These are phyloP conservation scores for Limnephilus rhombicus DNA, from an alignment of 2,888 invertebrate species.

Conservation along the genomic window DNA sequence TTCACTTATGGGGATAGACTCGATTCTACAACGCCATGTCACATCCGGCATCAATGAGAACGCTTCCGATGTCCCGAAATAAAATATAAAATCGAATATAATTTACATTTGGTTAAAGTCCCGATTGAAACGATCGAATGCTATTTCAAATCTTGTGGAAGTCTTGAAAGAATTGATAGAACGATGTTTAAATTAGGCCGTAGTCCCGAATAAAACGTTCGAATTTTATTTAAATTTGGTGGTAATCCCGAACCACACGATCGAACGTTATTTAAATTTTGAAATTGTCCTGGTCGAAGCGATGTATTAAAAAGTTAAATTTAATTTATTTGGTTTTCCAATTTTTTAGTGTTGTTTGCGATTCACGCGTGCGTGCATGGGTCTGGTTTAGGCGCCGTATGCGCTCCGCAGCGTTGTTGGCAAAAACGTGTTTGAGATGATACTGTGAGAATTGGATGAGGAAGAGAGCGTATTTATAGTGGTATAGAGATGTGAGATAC, in stretches of 20 bases:
- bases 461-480: constrained; percentile 64
- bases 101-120: not conserved
- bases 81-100: not conserved
- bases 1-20: constrained; percentile 43
- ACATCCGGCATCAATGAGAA: constrained; percentile 46
- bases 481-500: constrained; percentile 53
- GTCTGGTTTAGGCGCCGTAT: not conserved
- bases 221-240: not conserved
- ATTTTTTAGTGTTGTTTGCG: not conserved
- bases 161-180: not conserved
- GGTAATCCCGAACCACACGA: not conserved
- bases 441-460: constrained; percentile 60
- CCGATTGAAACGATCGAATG: not conserved
- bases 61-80: constrained; percentile 10
- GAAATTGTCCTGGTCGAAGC: not conserved
- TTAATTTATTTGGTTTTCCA: not conserved
- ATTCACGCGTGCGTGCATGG: not conserved
- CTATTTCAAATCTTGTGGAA: not conserved
- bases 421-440: constrained; percentile 56
- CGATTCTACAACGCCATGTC: not conserved
- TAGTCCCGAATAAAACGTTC: not conserved
- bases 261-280: not conserved
- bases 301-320: not conserved
- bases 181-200: not conserved
- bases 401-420: constrained; percentile 4